Base-by-base conservation (phyloP, 2,797 vertebrate genomes). In the Cyclura pinguis region DNA sequence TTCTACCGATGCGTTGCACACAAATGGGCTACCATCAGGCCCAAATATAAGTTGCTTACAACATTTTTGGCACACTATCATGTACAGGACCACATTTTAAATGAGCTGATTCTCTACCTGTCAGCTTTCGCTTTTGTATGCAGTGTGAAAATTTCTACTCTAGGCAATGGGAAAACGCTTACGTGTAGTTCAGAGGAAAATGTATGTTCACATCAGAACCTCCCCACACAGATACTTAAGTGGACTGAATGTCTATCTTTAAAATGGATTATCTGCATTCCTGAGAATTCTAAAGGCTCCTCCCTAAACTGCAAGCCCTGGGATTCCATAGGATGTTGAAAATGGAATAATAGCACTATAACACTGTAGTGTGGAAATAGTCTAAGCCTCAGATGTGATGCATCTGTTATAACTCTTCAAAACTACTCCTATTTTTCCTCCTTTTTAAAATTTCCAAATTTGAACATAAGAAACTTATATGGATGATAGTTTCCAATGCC, bases 391-490 rank as follows among this genome's bases (percentile, higher is more conserved):
- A 78, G 35, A 78, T 32, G 4, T n/a, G 38, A 29, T 87, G 3
- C 5, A 22, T 52, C 47, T 67, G 13, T 89, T 78, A 27, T 8
- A 78, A 27, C 12, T 22, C 62, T 29, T 80, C 24, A 84, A 84
- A 47, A 27, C 8, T 29, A 24, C 7, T 38, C 27, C 35, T 35
- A 9, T 52, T 67, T 73, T 50, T 20, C 64, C 42, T 7, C 27
- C 29, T 6, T 27, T 35, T 20, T 9, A 20, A 47, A 47, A 13
- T 0, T 90, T 12, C 1, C 24, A 20, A 29, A 88, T 89, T 89
- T 92, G 18, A 72, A 88, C 88, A 76, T 93, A 80, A 93, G 73
- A 92, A 90, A 73, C 38, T 73, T 47, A 89, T n/a, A 81, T 73
- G 81, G 35, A n/a, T 0, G 69, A 62, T 62, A 80, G 42, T 55